Evolutionary conservation across 2,797 vertebrate genomes (phyloP).

Genomic region (Acestrorhynchus altus): DNA sequence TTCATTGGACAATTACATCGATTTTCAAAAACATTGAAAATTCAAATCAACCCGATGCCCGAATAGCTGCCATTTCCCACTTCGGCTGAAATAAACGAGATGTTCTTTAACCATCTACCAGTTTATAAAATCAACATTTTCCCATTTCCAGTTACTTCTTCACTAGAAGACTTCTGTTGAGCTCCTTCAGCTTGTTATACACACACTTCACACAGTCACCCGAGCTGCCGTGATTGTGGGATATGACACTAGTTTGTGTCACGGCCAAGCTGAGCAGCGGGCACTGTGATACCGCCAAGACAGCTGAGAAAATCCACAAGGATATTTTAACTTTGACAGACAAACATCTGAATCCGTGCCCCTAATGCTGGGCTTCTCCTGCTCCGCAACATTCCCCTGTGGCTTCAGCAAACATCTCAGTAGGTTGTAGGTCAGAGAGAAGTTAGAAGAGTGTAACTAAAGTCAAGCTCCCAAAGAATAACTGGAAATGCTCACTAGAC

Average conservation of each 20-base stretch:
- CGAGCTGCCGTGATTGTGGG: constrained; percentile 38
- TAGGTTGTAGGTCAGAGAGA: not conserved
- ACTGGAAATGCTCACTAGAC: constrained; percentile 47
- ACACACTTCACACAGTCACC: constrained; percentile 25
- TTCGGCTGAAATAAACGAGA: no score
- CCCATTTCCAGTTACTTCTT: not conserved
- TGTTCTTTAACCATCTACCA: no score
- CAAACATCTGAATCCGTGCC: constrained; percentile 50
- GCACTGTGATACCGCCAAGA: constrained; percentile 44
- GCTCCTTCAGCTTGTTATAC: not conserved
- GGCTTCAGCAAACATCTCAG: constrained; percentile 19
- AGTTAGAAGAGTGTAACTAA: not conserved
- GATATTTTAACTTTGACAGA: constrained; percentile 62
- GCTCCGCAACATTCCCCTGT: constrained; percentile 6
- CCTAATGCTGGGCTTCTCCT: constrained; percentile 22
- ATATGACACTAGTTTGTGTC: constrained; percentile 43
- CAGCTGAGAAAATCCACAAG: constrained; percentile 66
- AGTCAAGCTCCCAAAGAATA: constrained; percentile 9
- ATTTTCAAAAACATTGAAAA: no score
- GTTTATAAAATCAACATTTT: no score
- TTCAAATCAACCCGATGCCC: no score
- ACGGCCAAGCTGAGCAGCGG: constrained; percentile 39
- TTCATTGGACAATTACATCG: no score
- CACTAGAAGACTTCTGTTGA: no score
- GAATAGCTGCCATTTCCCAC: no score